Evolutionary conservation across 1,140 invertebrate genomes (phyloP), one percentile per base, ranked within the genome.

Genomic region (Adoxophyes honmai): DNA sequence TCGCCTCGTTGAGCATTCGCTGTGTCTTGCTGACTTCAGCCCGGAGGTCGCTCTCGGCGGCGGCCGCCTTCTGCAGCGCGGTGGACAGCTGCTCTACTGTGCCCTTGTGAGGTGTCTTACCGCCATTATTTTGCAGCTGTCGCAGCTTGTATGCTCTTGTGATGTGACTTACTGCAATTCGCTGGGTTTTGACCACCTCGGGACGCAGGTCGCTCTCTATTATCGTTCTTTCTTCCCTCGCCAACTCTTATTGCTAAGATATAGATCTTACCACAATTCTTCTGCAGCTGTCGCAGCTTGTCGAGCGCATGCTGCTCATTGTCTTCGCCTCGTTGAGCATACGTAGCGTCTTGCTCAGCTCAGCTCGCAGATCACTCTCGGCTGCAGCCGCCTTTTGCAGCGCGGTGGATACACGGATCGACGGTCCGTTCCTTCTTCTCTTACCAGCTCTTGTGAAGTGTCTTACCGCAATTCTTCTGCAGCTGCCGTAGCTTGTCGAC

Each of bases 71-170:
- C 71, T 97, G 95, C 4, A 98, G 88, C 0, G 95, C 90, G n/a
- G 92, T 86, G 65, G 95, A 96, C 28, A 98, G 85, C 74, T 98
- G 95, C 69, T 98, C 97, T 44, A 98, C 93, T 0, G 96, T 97
- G 11, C 96, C 92, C 60, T 89, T 89, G n/a, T 93, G 84, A 0
- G 95, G 96, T 13, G 93, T 92, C n/a, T n/a, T n/a, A n/a, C n/a
- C n/a, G n/a, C n/a, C n/a, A n/a, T n/a, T n/a, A n/a, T n/a, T n/a
- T n/a, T n/a, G n/a, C n/a, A n/a, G n/a, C n/a, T n/a, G n/a, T n/a
- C n/a, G n/a, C n/a, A n/a, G n/a, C n/a, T n/a, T n/a, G n/a, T n/a
- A n/a, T n/a, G n/a, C n/a, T n/a, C n/a, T n/a, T n/a, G n/a, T n/a
- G n/a, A n/a, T n/a, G n/a, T n/a, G n/a, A n/a, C n/a, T n/a, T n/a